Percentiles rank a stretch among this genome's conserved stretches.
Conservation (phyloP, 2,888 invertebrate genomes). For the Heteropelma amictum region DNA sequence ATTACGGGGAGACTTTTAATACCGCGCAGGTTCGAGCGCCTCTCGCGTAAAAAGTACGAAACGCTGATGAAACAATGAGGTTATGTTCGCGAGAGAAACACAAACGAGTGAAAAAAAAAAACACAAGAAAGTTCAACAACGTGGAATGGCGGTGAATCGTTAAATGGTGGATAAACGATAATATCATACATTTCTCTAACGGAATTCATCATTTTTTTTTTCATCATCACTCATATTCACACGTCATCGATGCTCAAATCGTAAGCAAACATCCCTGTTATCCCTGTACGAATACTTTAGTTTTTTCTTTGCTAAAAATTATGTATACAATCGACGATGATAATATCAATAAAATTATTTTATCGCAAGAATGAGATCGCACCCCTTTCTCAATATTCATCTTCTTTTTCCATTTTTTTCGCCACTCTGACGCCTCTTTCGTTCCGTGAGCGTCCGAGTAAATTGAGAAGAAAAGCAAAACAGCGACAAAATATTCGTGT, state of each 20-base stretch:
- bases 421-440: not conserved
- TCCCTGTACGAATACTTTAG: slow-evolving; percentile 15
- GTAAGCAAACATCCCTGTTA: slow-evolving; percentile 18
- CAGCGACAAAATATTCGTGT: slow-evolving; percentile 53
- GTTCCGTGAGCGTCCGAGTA: slow-evolving; percentile 24
- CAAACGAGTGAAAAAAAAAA: not conserved
- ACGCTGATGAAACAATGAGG: slow-evolving; percentile 32
- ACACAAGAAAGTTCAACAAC: slow-evolving; percentile 5
- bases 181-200: slow-evolving; percentile 26
- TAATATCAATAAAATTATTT: slow-evolving; percentile 53
- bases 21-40: slow-evolving; percentile 11
- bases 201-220: slow-evolving; percentile 29
- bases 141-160: slow-evolving; percentile 22
- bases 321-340: slow-evolving; percentile 55
- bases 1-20: slow-evolving; percentile 14
- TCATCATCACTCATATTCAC: slow-evolving; percentile 24
- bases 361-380: slow-evolving; percentile 49
- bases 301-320: slow-evolving; percentile 51
- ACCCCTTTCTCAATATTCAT: slow-evolving; percentile 28
- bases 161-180: slow-evolving; percentile 5
- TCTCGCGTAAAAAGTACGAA: slow-evolving; percentile 32
- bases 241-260: slow-evolving; percentile 37
- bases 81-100: slow-evolving; percentile 5
- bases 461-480: slow-evolving; percentile 60
- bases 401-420: not conserved